These are phyloP conservation scores for Perdita meconis DNA, from an alignment of 2,888 invertebrate species.

Conservation along the genomic window DNA sequence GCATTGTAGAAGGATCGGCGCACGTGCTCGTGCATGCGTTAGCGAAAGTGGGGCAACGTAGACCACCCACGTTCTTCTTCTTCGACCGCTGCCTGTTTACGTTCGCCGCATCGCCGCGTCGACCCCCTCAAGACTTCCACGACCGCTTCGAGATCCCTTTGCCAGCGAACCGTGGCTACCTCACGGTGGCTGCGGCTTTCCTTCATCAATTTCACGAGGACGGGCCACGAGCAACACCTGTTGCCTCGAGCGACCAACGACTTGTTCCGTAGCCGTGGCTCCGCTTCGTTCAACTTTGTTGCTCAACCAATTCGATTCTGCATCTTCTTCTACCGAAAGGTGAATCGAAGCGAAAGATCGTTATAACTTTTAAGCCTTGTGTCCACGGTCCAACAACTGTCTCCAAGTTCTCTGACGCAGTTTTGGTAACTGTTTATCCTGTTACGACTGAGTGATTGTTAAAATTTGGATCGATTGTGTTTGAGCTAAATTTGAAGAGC, in stretches of 20 bases:
- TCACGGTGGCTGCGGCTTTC: not conserved
- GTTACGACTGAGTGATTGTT: too few relatives aligned
- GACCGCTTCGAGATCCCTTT: not conserved
- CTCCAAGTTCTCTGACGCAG: too few relatives aligned
- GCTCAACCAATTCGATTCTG: too few relatives aligned
- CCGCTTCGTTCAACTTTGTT: too few relatives aligned
- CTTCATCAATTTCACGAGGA: not conserved
- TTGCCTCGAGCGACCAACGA: slow-evolving; percentile 4
- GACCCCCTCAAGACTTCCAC: slow-evolving; percentile 10
- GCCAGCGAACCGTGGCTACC: not conserved
- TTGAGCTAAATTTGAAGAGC: too few relatives aligned
- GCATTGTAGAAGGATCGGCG: slow-evolving; percentile 55
- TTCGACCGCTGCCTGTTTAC: slow-evolving; percentile 50
- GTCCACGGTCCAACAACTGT: too few relatives aligned
- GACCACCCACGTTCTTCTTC: slow-evolving; percentile 68
- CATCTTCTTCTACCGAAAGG: too few relatives aligned
- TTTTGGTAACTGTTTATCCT: too few relatives aligned
- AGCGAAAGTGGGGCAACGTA: slow-evolving; percentile 72
- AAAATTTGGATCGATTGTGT: too few relatives aligned
- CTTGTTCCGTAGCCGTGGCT: too few relatives aligned
- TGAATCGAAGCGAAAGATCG: too few relatives aligned
- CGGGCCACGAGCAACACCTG: not conserved
- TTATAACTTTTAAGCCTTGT: too few relatives aligned
- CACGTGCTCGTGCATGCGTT: slow-evolving; percentile 75
- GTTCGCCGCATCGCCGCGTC: slow-evolving; percentile 11